Evolutionary conservation across 1,140 invertebrate species (phyloP).

Genomic region (Phymorhynchus buccinoides): DNA sequence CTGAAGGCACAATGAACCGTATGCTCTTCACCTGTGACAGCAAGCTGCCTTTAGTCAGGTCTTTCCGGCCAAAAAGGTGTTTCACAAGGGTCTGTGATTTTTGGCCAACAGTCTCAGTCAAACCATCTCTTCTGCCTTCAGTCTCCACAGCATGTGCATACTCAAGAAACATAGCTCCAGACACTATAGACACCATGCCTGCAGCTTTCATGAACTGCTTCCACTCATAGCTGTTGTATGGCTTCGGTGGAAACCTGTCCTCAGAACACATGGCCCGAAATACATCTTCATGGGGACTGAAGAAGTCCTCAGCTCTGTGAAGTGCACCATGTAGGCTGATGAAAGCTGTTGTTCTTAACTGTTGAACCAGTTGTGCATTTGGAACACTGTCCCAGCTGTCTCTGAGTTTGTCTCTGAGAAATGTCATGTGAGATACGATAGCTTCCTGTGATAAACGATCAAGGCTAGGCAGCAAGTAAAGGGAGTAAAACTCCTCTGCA

Average conservation of each 20-base stretch:
- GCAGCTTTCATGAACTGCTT: neutral
- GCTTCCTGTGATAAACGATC: neutral
- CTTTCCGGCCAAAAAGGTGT: neutral
- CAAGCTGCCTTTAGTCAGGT: neutral
- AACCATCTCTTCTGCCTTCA: neutral
- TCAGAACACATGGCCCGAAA: neutral
- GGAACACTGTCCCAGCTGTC: neutral
- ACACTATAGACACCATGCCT: conserved; percentile 3
- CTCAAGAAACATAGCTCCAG: conserved; percentile 7
- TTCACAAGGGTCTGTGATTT: conserved; percentile 14
- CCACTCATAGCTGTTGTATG: neutral
- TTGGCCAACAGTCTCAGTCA: neutral
- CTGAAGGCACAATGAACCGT: conserved; percentile 47
- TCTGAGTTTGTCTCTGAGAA: too few species aligned
- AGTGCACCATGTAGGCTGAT: neutral
- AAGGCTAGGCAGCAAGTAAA: neutral
- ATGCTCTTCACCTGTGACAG: conserved; percentile 37
- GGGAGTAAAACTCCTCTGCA: neutral
- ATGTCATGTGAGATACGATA: neutral
- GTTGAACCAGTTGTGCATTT: neutral
- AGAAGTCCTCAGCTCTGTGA: conserved; percentile 14
- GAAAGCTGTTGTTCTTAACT: conserved; percentile 8
- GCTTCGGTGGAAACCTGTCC: conserved; percentile 6
- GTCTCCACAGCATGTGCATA: neutral
- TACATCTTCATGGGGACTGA: conserved; percentile 1